phyloP scores from a whole-genome alignment of 2,797 vertebrate genomes.

The Coracias cyanogaster region DNA sequence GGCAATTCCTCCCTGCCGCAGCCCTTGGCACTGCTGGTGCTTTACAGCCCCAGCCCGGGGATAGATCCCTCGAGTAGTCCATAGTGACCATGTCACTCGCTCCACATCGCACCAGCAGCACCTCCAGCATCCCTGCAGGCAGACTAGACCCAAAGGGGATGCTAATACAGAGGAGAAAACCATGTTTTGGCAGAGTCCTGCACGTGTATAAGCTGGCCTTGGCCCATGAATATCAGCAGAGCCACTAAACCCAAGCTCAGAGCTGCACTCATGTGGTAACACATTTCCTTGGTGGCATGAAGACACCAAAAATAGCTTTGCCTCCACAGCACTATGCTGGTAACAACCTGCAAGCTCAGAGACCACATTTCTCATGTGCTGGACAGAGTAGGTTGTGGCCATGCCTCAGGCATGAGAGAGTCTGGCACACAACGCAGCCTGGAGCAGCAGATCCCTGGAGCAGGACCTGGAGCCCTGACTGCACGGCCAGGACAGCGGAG shows the following conservation, averaged over 20 bases:
- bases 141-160: background rate
- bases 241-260: background rate
- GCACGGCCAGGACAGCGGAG: background rate
- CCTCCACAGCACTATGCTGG: background rate
- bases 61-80: background rate
- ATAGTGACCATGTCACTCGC: accelerated
- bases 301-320: background rate
- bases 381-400: background rate
- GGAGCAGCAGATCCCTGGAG: background rate
- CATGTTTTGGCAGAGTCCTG: background rate
- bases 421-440: background rate
- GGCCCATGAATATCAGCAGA: background rate
- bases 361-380: background rate
- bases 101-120: background rate
- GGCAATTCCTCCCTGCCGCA: background rate
- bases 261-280: background rate
- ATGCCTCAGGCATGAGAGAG: background rate
- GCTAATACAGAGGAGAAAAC: background rate
- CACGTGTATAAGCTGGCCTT: background rate
- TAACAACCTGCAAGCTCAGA: background rate
- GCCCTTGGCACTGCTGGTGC: background rate
- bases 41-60: background rate
- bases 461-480: background rate
- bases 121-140: background rate
- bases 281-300: background rate